These are phyloP conservation scores for Cathartes aura DNA, from an alignment of 2,113 vertebrate genomes.

Conservation along the genomic window DNA sequence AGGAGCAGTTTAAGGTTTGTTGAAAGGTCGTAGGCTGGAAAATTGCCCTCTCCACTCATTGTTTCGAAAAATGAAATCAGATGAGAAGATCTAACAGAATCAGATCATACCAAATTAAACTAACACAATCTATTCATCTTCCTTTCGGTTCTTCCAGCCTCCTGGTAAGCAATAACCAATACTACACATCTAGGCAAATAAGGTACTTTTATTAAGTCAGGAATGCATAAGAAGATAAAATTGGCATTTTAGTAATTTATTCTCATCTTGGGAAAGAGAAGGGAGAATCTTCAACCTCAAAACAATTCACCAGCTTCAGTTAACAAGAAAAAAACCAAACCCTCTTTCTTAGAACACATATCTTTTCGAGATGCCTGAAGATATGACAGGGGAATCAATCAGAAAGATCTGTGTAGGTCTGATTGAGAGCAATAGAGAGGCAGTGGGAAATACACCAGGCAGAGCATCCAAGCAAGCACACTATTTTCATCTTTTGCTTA, in stretches of 20 bases:
- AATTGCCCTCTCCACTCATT: not conserved
- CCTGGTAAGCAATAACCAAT: not conserved
- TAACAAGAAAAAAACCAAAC: not conserved
- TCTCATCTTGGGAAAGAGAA: constrained; percentile 9
- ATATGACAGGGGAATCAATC: not conserved
- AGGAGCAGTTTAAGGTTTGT: not conserved
- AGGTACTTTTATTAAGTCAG: not conserved
- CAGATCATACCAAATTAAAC: not conserved
- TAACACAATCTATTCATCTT: constrained; percentile 22
- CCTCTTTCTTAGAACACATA: not conserved
- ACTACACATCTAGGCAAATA: constrained; percentile 3
- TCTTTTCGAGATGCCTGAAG: not conserved
- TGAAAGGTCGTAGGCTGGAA: not conserved
- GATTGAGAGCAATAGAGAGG: not conserved
- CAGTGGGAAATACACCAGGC: not conserved
- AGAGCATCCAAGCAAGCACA: not conserved
- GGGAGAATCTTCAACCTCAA: not conserved
- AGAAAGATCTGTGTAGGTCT: not conserved
- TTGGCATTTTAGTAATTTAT: not conserved
- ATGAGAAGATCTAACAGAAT: constrained; percentile 31
- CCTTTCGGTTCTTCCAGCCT: not conserved
- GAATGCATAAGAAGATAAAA: not conserved
- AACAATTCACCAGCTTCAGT: not conserved
- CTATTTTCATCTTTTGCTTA: not conserved
- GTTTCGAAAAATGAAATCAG: not conserved